Base-by-base conservation (phyloP, 1,140 invertebrate species). In the Nephotettix cincticeps region DNA sequence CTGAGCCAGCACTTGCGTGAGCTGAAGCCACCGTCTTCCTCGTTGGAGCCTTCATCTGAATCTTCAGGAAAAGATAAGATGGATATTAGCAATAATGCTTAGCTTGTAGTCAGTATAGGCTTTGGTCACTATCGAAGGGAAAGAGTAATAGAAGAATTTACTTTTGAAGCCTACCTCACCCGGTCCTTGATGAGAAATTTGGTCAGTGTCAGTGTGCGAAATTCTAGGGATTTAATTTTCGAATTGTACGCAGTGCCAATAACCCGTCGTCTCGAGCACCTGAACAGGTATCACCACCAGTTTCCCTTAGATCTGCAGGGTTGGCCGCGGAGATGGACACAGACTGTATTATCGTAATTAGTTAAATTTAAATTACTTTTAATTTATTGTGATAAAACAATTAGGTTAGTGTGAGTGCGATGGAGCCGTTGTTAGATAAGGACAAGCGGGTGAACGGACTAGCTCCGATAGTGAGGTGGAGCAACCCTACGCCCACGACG, bases 401-500 rank as follows among this genome's bases (percentile, higher is more conserved):
- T 56, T 2, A 3, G 6, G 29, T 32, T 19, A 19, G 27, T 1
- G 19, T 47, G 13, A 21, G 17, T 21, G 23, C 11, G n/a, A 68
- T 68, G 54, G 54, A 71, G 29, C 54, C 54, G 21, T 19, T 68
- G 68, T 3, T 21, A 14, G 0, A 25, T 29, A 11, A 77, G 29
- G 65, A 40, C 14, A 58, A 64, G 9, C 19, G 58, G 19, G 66
- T 32, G 58, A 72, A 51, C 28, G 72, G 69, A 68, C 36, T 64
- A 27, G 82, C 82, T 0, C 81, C 82, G 0, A 76, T 83, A 13
- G 78, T 82, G 1, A 78, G 80, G 17, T 82, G 82, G 79, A 76
- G 74, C 17, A 78, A 79, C 45, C 78, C 73, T 0, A 79, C 78
- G 47, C 78, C 79, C 0, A 79, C 77, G 0, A 69, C 79, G 0